Conservation (phyloP, 2,113 vertebrate species). For the Nothobranchius kuhntae region DNA sequence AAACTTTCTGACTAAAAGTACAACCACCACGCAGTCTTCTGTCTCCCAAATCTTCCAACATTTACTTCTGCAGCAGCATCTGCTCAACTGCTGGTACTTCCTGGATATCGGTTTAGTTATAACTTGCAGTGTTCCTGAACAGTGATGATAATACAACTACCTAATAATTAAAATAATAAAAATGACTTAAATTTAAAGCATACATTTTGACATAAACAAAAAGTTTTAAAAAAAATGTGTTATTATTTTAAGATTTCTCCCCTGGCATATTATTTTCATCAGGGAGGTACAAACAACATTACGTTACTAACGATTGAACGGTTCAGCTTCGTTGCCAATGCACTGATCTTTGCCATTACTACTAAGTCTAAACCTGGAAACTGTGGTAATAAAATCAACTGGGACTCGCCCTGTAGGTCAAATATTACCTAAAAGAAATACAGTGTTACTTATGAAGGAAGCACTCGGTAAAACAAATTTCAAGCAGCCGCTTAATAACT, state of each 20-base stretch:
- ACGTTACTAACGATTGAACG: neutral
- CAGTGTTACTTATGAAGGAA: neutral
- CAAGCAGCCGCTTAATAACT: slow-evolving; percentile 32
- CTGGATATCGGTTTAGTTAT: neutral
- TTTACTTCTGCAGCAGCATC: neutral
- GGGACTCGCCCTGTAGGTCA: slow-evolving; percentile 33
- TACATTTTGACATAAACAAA: too few species aligned
- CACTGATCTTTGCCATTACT: slow-evolving; percentile 13
- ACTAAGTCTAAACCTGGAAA: slow-evolving; percentile 22
- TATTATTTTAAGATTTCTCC: too few species aligned
- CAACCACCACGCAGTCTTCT: neutral
- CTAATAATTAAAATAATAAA: neutral
- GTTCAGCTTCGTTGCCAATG: neutral
- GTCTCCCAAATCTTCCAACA: neutral
- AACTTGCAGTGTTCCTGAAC: neutral
- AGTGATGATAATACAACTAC: neutral
- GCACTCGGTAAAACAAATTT: slow-evolving; percentile 26
- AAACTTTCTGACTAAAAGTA: neutral
- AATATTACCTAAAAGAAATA: slow-evolving; percentile 17
- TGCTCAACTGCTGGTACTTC: neutral
- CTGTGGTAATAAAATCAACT: slow-evolving; percentile 26
- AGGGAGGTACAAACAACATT: neutral
- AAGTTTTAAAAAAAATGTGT: too few species aligned
- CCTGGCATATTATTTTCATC: neutral
- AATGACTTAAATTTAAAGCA: too few species aligned